Percentiles rank a stretch among this genome's conserved stretches.
Evolutionary conservation across 1,140 invertebrate species (phyloP).

Genomic region (Drosophila sechellia): DNA sequence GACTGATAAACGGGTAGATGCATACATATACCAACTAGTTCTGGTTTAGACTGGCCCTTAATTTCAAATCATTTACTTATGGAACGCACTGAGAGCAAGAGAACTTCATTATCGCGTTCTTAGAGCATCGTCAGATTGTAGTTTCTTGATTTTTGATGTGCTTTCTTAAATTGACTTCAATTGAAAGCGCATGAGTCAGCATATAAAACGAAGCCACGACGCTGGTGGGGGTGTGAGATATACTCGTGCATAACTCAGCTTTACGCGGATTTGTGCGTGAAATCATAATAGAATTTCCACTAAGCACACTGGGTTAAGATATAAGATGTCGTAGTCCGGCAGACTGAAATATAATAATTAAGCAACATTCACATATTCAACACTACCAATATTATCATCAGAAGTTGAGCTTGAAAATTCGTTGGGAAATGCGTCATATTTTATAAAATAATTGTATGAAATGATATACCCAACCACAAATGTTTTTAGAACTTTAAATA

Average conservation of each 20-base stretch:
- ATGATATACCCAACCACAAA: too few relatives aligned
- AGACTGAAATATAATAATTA: too few relatives aligned
- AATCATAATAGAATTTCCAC: conserved; percentile 45
- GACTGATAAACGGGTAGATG: conserved; percentile 30
- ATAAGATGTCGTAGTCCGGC: not conserved
- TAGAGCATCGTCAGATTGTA: conserved; percentile 46
- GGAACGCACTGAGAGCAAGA: conserved; percentile 31
- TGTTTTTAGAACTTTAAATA: too few relatives aligned
- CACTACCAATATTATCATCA: too few relatives aligned
- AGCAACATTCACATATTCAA: too few relatives aligned
- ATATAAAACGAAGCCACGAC: conserved; percentile 39
- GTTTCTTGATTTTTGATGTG: conserved; percentile 67
- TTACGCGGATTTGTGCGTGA: conserved; percentile 53
- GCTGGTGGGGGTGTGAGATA: conserved; percentile 3
- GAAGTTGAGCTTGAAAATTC: too few relatives aligned
- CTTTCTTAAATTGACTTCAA: conserved; percentile 75
- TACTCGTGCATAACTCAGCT: conserved; percentile 23
- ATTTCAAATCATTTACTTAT: conserved; percentile 33
- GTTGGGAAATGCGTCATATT: too few relatives aligned
- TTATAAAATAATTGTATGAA: too few relatives aligned
- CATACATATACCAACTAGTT: conserved; percentile 21
- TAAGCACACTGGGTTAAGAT: conserved; percentile 11
- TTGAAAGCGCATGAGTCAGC: conserved; percentile 80
- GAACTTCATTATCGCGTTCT: conserved; percentile 45
- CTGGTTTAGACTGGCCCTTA: conserved; percentile 22